Evolutionary conservation across 2,797 vertebrate genomes (phyloP), one percentile per base, ranked within the genome.

Genomic region (Anguilla pacifica): DNA sequence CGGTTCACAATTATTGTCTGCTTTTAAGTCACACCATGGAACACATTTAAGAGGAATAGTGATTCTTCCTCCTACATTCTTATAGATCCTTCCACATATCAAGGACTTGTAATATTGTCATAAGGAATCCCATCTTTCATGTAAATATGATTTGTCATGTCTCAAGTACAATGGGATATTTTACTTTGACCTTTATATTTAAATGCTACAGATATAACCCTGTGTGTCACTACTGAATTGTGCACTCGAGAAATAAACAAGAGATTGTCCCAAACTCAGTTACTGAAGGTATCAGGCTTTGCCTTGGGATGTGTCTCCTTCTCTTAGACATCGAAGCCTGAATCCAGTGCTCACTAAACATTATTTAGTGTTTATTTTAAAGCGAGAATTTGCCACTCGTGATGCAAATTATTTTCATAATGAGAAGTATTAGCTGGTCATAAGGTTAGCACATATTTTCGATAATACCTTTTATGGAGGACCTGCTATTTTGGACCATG

Each of bases 61-160:
- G 43, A 46, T 46, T 46, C 4, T 46, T 46, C 4, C 43, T 46
- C 43, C 43, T 25, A 25, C 17, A 5, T 64, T 64, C 22, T 64
- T 72, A 3, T 31, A 10, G n/a, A 31, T 11, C 28, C 28, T 19
- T 28, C 10, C n/a, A 72, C n/a, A 28, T 43, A 15, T 31, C n/a
- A 72, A 25, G 10, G 74, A 39, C 31, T 79, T 79, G 67, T 59
- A 28, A 53, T 87, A 46, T 84, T 83, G 43, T 39, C 86, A 84
- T 83, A 64, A 84, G 28, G 19, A 51, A 72, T 87, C 59, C n/a
- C 35, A 83, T 59, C 53, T 81, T 86, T 61, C 35, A 59, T 64
- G 67, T 70, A 83, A 87, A 82, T 61, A 74, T 43, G 55, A 87
- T 61, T 61, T 51, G n/a, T 43, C 77, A 83, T 82, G 86, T 81